Percentiles rank a stretch among this genome's conserved stretches.
These are phyloP conservation scores for Tokudaia muenninki DNA, from an alignment of 2,797 vertebrate species.

Conservation along the genomic window DNA sequence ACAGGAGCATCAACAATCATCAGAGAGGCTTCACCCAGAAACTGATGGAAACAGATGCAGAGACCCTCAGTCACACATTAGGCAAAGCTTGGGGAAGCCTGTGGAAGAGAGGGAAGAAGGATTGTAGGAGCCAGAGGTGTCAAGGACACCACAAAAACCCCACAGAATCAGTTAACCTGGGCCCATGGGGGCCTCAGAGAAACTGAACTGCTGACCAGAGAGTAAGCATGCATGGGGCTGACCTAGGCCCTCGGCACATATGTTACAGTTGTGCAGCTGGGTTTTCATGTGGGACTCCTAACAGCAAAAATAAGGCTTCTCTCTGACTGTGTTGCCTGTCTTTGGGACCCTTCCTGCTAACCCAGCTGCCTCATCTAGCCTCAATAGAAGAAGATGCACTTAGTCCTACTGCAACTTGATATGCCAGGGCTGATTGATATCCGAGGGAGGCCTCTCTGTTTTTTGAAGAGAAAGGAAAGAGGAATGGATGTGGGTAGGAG, in stretches of 20 bases:
- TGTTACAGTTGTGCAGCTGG: background rate
- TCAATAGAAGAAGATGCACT: background rate
- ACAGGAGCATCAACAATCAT: too few relatives aligned
- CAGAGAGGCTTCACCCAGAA: too few relatives aligned
- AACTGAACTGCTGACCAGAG: background rate
- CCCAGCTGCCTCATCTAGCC: background rate
- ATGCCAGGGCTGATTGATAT: background rate
- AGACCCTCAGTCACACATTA: background rate
- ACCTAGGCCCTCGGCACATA: background rate
- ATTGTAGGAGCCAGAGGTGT: background rate
- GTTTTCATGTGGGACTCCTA: background rate
- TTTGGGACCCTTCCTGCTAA: background rate
- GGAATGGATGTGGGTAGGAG: background rate
- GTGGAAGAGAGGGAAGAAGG: background rate
- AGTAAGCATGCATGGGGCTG: background rate
- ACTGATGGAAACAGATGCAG: background rate
- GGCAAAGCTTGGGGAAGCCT: background rate
- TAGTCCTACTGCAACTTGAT: background rate
- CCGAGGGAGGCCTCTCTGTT: background rate
- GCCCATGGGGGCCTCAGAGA: background rate
- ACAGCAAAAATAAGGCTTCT: background rate
- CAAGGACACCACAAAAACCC: background rate
- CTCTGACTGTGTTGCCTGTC: background rate
- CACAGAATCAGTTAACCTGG: background rate
- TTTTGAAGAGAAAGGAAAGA: background rate